Evolutionary conservation across 2,113 vertebrate species (phyloP), one percentile per base, ranked within the genome.

Genomic region (Tonatia bakeri): DNA sequence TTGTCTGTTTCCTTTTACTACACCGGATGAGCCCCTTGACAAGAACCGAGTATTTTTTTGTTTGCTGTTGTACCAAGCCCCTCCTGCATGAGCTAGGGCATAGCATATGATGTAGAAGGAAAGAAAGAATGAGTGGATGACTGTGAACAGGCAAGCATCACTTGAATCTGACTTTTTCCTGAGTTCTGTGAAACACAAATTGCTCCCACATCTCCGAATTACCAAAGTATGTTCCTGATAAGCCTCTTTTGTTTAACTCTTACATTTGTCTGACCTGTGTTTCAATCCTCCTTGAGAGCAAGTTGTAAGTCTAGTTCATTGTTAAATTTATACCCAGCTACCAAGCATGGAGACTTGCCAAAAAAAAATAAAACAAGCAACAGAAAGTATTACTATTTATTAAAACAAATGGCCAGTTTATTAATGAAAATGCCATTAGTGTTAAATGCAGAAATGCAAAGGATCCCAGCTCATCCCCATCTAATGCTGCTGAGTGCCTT

Each of bases 81-180:
- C 19, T 26, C 36, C 13, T 0, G 4, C 24, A 22, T 14, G 33
- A 86, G 11, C 16, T 31, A 50, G 43, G 36, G 2, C 1, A 7
- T 0, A 36, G 65, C 0, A 47, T 20, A 14, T 4, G 13, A 17
- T 12, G n/a, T 7, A 33, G 17, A 8, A 9, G 19, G 33, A 43
- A 83, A 9, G 10, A 26, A 52, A 33, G 45, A 19, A 47, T 45
- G 17, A 82, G 59, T 13, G n/a, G 4, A 20, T 22, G 50, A 9
- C 17, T 1, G 1, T 0, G 5, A 76, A 31, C 12, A 1, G 38
- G 33, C 64, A 56, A 65, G 65, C 12, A 1, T 61, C 33, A 26
- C 45, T 14, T 33, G 47, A 76, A 85, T 40, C 43, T 7, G 33
- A 31, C 36, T 45, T 16, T 38, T 33, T 13, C 50, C 38, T 7